Evolutionary conservation across 2,797 vertebrate species (phyloP), one percentile per base, ranked within the genome.

Genomic region (Danio kyathit): DNA sequence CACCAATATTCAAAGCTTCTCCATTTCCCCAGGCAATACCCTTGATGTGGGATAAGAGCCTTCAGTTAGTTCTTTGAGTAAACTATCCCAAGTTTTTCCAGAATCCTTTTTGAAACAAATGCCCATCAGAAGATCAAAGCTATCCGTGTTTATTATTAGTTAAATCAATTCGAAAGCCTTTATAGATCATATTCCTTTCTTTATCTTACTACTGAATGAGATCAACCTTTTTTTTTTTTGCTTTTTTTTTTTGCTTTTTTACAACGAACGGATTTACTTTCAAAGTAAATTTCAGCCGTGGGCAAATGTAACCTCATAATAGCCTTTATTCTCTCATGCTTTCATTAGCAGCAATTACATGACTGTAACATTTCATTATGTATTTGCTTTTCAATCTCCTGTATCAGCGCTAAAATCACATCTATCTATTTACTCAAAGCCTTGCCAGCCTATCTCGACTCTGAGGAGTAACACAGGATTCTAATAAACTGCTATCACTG

Each of bases 401-500:
- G 52, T 76, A 82, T 85, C 76, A 61, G 63, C 61, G 38, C 44
- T 46, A 41, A 59, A 48, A 85, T 87, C 85, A 54, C 38, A 17
- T 71, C 78, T 63, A 72, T 85, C 79, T 66, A 79, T 86, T 74
- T 59, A 80, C 74, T 52, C 71, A 48, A 83, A 79, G 71, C 67
- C 60, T 77, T 56, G 54, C 77, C 52, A 78, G 82, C 70, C 74
- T 80, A 76, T 80, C 80, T 82, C 38, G 41, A 80, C 63, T 61
- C 52, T 14, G 59, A 84, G 59, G 79, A 81, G 74, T 59, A 46
- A 65, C 66, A 60, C 60, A 76, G 77, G 71, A 86, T 83, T 83
- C 71, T 88, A 84, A 88, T 85, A 86, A 85, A 82, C 77, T 74
- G 65, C 80, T 87, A 88, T 88, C 86, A 69, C 74, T 41, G 66